Conservation (phyloP, 2,113 vertebrate genomes). For the Mustela lutreola region DNA sequence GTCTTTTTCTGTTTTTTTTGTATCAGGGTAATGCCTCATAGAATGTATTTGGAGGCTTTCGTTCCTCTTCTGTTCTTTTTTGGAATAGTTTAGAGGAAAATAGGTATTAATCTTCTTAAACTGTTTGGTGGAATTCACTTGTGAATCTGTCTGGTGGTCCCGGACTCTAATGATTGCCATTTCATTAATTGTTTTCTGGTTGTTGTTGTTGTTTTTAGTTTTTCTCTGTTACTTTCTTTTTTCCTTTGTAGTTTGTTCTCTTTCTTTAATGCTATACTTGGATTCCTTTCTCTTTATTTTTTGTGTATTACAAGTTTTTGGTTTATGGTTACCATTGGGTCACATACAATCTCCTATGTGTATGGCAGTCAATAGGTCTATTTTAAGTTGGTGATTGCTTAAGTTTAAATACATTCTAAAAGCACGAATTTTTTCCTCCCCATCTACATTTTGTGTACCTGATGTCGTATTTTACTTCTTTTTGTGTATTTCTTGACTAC, state of each 20-base stretch:
- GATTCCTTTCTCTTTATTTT: not conserved
- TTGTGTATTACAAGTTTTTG: not conserved
- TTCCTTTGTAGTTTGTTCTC: not conserved
- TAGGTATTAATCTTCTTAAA: not conserved
- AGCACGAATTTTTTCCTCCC: not conserved
- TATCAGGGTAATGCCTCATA: not conserved
- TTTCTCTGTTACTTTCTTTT: not conserved
- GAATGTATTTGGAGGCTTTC: not conserved
- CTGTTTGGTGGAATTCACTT: not conserved
- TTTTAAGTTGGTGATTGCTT: not conserved
- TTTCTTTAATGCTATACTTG: not conserved
- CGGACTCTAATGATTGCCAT: not conserved
- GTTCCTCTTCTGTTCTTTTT: not conserved
- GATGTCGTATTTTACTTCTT: not conserved
- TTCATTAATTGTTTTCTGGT: not conserved
- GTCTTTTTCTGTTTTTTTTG: not conserved
- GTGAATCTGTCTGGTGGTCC: not conserved
- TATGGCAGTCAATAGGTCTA: not conserved
- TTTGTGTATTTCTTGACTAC: not conserved
- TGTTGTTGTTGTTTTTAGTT: not conserved
- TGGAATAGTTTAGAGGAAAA: not conserved
- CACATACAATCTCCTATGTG: not conserved
- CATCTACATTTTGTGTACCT: not conserved
- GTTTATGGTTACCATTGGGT: not conserved
- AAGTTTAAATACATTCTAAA: not conserved